phyloP scores from a whole-genome alignment of 2,113 vertebrate species.

The Phoenicopterus ruber region DNA sequence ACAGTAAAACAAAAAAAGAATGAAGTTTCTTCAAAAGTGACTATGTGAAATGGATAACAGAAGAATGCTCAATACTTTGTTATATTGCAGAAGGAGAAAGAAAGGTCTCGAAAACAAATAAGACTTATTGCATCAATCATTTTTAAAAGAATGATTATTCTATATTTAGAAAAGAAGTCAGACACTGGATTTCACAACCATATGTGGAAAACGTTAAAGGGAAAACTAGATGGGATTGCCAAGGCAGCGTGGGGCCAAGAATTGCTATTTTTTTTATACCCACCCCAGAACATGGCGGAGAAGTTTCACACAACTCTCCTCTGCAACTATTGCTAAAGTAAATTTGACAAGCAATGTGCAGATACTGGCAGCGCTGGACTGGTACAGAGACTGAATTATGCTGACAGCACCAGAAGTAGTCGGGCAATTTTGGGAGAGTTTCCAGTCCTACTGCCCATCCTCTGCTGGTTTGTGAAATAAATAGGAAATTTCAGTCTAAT shows the following conservation, averaged over 20 bases:
- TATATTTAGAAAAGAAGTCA: constrained; percentile 14
- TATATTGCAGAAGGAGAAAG: neutral
- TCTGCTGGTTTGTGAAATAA: neutral
- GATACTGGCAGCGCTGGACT: neutral
- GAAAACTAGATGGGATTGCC: neutral
- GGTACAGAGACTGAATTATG: neutral
- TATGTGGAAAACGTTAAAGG: constrained; percentile 42
- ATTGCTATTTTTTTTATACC: neutral
- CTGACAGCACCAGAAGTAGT: neutral
- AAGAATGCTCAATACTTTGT: neutral
- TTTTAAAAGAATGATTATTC: neutral
- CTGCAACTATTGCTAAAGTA: neutral
- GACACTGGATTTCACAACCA: constrained; percentile 32
- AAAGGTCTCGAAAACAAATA: neutral
- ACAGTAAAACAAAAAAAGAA: neutral
- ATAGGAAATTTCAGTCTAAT: neutral
- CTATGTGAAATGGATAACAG: neutral
- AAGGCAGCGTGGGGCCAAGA: neutral
- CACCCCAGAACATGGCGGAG: neutral
- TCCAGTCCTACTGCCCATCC: neutral
- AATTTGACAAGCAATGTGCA: neutral
- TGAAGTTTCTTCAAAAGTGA: neutral
- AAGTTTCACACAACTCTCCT: neutral
- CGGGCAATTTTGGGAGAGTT: neutral
- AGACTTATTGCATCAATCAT: neutral